phyloP scores from a whole-genome alignment of 2,113 vertebrate species.

The Myodes glareolus region DNA sequence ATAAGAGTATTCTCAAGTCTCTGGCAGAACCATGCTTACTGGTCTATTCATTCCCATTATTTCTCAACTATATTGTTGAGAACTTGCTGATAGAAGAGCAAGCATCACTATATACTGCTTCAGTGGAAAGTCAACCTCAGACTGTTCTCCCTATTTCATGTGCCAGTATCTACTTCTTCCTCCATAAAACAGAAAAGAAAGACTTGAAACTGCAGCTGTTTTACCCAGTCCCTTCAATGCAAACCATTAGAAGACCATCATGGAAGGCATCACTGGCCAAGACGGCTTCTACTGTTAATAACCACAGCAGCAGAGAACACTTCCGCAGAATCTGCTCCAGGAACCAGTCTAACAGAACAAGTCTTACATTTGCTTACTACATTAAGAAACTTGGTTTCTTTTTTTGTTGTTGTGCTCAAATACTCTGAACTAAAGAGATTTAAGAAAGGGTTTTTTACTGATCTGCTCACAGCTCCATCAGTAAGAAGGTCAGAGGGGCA shows the following conservation, averaged over 20 bases:
- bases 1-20: not conserved
- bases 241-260: not conserved
- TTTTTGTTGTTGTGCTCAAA: not conserved
- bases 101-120: not conserved
- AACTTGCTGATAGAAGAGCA: not conserved
- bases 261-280: not conserved
- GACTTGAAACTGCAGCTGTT: not conserved
- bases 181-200: not conserved
- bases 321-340: not conserved
- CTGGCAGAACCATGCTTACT: not conserved
- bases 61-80: not conserved
- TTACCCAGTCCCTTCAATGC: not conserved
- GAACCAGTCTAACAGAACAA: not conserved
- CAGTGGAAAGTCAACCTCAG: too few relatives aligned
- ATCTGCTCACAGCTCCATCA: not conserved
- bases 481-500: not conserved
- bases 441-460: not conserved
- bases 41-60: not conserved
- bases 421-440: not conserved
- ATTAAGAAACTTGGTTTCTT: not conserved
- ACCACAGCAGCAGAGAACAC: not conserved
- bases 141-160: not conserved
- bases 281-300: not conserved
- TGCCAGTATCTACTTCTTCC: not conserved
- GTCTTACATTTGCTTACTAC: not conserved